Evolutionary conservation across 2,888 invertebrate genomes (phyloP), one percentile per base, ranked within the genome.

Genomic region (Phlogophora meticulosa): DNA sequence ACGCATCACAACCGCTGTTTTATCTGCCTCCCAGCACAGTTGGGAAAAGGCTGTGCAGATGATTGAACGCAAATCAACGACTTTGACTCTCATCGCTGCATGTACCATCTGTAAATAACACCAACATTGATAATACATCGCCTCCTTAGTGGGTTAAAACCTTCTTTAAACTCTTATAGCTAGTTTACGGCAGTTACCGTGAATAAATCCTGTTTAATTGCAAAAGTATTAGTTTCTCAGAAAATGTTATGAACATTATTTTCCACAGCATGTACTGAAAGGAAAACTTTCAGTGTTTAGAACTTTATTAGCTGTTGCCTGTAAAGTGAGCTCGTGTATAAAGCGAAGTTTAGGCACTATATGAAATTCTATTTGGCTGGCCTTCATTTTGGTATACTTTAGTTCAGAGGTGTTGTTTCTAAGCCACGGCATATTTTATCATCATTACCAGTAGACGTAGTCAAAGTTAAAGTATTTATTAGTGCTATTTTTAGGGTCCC

Each of bases 161-260:
- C 48, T 70, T 48, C 55, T 66, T 72, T 57, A 40, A 51, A 43
- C 46, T 67, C 32, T 36, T n/a, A 34, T 55, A 51, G 40, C 46
- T 28, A 61, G 45, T 61, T 68, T 55, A 64, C 28, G 22, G 46
- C 24, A 51, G 38, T 58, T 59, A 51, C 17, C n/a, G 13, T 2
- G 60, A 15, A 22, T 73, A 64, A 67, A 72, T 67, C 51, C 28
- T 11, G 36, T 58, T 58, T 64, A 72, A 76, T 72, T 49, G 57
- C 68, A 78, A 75, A 75, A 67, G 46, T 63, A 48, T 40, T 28
- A 17, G 43, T 34, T 45, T 49, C 68, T 43, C 22, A 45, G 48
- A 42, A 70, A 69, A 46, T 49, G 22, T 55, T 58, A 48, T 49
- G 42, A 48, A 52, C 61, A 61, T 68, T 76, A 69, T 57, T 62